phyloP scores from a whole-genome alignment of 2,797 vertebrate species.

The Salarias fasciatus region DNA sequence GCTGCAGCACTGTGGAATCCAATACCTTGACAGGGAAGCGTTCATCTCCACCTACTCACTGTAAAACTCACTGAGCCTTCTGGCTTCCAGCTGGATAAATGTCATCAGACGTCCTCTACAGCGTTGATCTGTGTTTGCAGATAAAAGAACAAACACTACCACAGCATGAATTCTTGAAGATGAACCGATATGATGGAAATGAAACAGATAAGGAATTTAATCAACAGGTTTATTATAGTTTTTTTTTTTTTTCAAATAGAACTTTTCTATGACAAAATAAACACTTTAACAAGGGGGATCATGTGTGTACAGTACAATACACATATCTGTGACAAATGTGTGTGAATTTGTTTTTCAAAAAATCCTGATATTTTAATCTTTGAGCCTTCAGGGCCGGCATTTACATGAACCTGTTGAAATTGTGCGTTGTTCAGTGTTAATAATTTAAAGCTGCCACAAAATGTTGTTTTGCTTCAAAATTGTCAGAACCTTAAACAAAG shows the following conservation, averaged over 20 bases:
- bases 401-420: neutral
- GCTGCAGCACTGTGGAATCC: no score
- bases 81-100: no score
- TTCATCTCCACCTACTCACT: no score
- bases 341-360: neutral
- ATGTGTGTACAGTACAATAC: slow-evolving; percentile 23
- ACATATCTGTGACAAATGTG: slow-evolving; percentile 1
- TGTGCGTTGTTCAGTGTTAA: slow-evolving; percentile 15
- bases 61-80: no score
- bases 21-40: no score
- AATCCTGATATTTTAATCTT: neutral
- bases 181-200: neutral
- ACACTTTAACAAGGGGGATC: neutral
- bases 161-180: no score
- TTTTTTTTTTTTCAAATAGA: neutral
- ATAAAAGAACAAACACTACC: no score
- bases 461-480: slow-evolving; percentile 11
- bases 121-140: no score
- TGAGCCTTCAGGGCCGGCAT: no score
- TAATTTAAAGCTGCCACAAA: neutral
- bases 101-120: no score
- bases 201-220: neutral
- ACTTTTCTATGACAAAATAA: slow-evolving; percentile 6
- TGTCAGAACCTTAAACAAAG: neutral
- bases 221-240: neutral